Conservation (phyloP, 2,113 vertebrate genomes). For the Dunckerocampus dactyliophorus region DNA sequence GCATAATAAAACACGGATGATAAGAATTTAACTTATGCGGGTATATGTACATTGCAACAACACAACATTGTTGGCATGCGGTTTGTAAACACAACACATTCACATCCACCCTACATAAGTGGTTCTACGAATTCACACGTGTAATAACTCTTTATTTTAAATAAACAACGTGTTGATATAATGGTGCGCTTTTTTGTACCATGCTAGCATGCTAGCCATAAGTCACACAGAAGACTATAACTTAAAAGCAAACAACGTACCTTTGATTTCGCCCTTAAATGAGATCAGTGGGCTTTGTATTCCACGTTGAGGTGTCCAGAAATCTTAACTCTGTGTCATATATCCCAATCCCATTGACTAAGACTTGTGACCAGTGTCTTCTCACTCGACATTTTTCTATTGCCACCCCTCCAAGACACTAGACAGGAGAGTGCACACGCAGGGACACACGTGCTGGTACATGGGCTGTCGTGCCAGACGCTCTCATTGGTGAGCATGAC, state of each 20-base stretch:
- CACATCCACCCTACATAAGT: background rate
- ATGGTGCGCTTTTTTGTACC: too few species aligned
- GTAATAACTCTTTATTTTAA: too few species aligned
- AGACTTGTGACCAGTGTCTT: background rate
- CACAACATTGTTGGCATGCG: background rate
- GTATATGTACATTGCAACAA: background rate
- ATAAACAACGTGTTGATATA: too few species aligned
- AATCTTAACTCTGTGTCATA: background rate
- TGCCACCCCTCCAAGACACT: constrained; percentile 1
- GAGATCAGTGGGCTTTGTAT: background rate
- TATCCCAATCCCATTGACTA: background rate
- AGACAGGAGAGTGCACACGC: constrained; percentile 57
- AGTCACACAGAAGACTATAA: background rate
- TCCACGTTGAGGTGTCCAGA: background rate
- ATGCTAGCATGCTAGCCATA: constrained; percentile 8
- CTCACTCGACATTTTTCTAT: constrained; percentile 8
- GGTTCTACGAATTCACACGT: background rate
- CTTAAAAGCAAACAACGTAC: background rate
- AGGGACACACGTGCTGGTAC: constrained; percentile 59
- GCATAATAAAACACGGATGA: background rate
- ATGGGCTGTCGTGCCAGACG: background rate
- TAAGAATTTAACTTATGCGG: too few species aligned
- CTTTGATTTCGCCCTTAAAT: background rate
- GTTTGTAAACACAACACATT: background rate
- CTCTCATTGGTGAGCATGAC: constrained; percentile 39